Conservation (phyloP, 2,113 vertebrate genomes). For the Spilogale gracilis region DNA sequence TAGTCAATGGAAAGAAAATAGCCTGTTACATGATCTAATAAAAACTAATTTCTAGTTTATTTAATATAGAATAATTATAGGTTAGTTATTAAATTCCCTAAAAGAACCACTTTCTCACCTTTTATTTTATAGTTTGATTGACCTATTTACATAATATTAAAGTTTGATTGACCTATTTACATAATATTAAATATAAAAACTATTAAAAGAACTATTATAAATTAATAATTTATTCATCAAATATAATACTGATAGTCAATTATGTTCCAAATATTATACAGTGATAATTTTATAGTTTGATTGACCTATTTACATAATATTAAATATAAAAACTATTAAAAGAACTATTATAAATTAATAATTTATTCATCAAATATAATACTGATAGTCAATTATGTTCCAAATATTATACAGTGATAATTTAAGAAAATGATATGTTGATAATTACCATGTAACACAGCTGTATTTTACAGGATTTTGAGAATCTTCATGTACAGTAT, state of each 20-base stretch:
- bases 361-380: constrained; percentile 10
- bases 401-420: neutral
- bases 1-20: neutral
- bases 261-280: neutral
- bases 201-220: neutral
- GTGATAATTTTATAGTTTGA: neutral
- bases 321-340: neutral
- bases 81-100: neutral
- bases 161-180: neutral
- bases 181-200: neutral
- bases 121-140: neutral
- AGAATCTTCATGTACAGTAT: neutral
- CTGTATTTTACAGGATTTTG: neutral
- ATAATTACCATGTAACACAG: neutral
- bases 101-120: neutral
- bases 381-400: neutral
- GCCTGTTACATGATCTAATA: neutral
- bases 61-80: neutral
- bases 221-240: neutral
- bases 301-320: neutral
- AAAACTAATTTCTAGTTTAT: constrained; percentile 13
- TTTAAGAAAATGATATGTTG: neutral
- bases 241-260: neutral
- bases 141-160: no score
- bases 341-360: neutral